These are phyloP conservation scores for Autographa pulchrina DNA, from an alignment of 2,888 invertebrate genomes.

Conservation along the genomic window DNA sequence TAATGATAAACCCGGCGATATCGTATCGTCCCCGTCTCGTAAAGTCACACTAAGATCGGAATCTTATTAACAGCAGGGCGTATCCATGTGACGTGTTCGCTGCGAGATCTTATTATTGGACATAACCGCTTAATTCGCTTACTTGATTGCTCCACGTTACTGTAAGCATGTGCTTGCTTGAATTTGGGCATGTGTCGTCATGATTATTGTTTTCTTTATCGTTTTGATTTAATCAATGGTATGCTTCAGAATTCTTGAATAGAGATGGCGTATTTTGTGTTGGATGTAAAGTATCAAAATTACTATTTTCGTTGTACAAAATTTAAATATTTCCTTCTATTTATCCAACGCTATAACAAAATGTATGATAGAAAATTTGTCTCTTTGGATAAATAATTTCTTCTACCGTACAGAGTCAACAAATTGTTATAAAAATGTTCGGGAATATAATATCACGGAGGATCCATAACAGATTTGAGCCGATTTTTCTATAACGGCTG, in stretches of 20 bases:
- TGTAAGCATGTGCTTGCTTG: conserved; percentile 43
- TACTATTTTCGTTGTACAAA: too few relatives aligned
- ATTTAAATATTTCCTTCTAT: too few relatives aligned
- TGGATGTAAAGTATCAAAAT: too few relatives aligned
- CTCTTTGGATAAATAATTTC: too few relatives aligned
- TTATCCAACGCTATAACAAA: too few relatives aligned
- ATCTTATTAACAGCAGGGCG: conserved; percentile 59
- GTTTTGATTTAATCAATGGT: neutral
- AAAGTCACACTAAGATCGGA: conserved; percentile 15
- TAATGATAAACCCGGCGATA: neutral
- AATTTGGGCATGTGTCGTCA: conserved; percentile 11
- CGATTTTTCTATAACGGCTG: neutral
- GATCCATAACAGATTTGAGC: neutral
- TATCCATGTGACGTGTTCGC: conserved; percentile 52
- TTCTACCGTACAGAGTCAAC: too few relatives aligned
- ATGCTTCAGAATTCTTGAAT: neutral
- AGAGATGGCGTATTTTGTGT: too few relatives aligned
- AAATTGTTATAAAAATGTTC: too few relatives aligned
- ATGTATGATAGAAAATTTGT: too few relatives aligned
- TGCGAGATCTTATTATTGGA: conserved; percentile 60
- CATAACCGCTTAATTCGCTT: conserved; percentile 60
- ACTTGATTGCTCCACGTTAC: conserved; percentile 55
- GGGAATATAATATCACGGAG: neutral
- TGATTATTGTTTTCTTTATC: conserved; percentile 7
- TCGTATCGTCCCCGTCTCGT: conserved; percentile 51